Evolutionary conservation across 2,113 vertebrate species (phyloP).

Genomic region (Saguinus midas): DNA sequence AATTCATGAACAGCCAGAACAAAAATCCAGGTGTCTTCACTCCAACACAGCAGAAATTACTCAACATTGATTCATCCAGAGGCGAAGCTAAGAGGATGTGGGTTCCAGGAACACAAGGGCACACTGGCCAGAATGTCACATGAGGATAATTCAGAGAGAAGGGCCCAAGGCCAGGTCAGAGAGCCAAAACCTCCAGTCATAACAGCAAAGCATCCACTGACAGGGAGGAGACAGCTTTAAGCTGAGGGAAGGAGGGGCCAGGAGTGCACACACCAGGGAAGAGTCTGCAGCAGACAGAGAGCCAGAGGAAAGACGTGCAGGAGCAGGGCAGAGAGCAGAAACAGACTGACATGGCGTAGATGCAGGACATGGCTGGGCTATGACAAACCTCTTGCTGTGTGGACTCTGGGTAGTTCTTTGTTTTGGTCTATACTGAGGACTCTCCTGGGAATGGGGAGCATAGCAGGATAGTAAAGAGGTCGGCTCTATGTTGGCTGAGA

Average conservation of each 20-base stretch:
- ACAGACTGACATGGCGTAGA: background rate
- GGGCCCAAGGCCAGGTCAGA: background rate
- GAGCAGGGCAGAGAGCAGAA: background rate
- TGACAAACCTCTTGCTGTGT: background rate
- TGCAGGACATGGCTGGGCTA: background rate
- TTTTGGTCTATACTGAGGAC: background rate
- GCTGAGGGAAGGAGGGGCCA: background rate
- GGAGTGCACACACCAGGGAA: too few species aligned
- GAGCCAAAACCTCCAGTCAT: background rate
- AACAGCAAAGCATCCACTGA: background rate
- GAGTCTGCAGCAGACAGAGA: background rate
- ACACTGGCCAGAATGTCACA: background rate
- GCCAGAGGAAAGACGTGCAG: background rate
- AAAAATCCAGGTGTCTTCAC: conserved; percentile 62
- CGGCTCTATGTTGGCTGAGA: background rate
- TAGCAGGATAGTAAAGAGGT: background rate
- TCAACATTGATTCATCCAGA: conserved; percentile 2
- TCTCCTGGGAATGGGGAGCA: background rate
- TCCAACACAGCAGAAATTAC: conserved; percentile 37
- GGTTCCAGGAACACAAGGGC: background rate
- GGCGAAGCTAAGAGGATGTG: conserved; percentile 16
- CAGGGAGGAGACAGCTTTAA: background rate
- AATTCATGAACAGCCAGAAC: background rate
- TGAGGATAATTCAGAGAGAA: conserved; percentile 29
- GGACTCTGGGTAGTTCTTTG: background rate